These are phyloP conservation scores for Glossophaga mutica DNA, from an alignment of 2,797 vertebrate species.

Conservation along the genomic window DNA sequence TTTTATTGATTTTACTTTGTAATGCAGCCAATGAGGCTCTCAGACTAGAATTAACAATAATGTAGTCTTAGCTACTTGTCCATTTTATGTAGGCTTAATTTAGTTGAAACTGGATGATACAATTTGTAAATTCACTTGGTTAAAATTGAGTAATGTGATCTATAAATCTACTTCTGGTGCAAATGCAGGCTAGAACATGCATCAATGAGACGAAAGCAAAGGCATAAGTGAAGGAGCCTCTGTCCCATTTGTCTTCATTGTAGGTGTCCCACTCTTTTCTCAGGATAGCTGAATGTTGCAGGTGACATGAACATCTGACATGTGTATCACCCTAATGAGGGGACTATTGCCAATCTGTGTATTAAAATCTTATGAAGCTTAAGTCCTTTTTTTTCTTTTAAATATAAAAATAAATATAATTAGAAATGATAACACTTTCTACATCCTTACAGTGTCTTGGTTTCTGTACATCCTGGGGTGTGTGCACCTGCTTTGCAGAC, in stretches of 20 bases:
- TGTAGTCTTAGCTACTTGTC: not conserved
- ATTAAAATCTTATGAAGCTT: not conserved
- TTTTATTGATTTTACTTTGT: not conserved
- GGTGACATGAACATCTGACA: not conserved
- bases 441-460: not conserved
- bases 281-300: not conserved
- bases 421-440: not conserved
- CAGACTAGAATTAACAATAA: not conserved
- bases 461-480: not conserved
- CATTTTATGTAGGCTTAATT: not conserved
- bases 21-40: not conserved
- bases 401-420: not conserved
- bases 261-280: not conserved
- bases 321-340: not conserved
- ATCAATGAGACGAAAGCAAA: not conserved
- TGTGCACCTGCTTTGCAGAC: not conserved
- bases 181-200: not conserved
- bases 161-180: not conserved
- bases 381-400: not conserved
- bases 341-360: not conserved
- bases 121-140: not conserved
- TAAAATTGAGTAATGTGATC: not conserved
- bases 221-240: not conserved
- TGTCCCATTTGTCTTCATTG: not conserved
- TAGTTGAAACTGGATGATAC: not conserved